A percentile compares a stretch with the other conserved stretches of the same genome.
Evolutionary conservation across 2,797 vertebrate species (phyloP).

Genomic region (Aythya fuligula): DNA sequence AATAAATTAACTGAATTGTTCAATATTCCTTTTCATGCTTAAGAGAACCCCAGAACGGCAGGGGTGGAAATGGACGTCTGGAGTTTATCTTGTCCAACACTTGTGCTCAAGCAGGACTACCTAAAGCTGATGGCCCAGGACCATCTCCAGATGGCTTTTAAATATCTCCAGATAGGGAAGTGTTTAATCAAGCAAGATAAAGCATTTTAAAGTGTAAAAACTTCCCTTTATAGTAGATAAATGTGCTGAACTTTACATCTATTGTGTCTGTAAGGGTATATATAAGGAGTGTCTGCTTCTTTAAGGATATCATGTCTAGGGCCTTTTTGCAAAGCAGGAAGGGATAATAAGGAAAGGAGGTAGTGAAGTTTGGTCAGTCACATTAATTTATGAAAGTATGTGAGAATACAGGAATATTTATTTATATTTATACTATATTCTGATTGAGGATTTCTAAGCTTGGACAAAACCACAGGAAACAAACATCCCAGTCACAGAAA

Average conservation of each 20-base stretch:
- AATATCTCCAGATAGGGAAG: background rate
- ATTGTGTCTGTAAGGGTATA: background rate
- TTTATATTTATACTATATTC: no score
- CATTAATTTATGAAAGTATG: background rate
- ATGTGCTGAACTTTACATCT: background rate
- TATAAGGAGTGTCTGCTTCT: background rate
- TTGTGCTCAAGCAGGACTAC: background rate
- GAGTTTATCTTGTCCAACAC: background rate
- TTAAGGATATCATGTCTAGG: background rate
- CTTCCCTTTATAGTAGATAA: background rate
- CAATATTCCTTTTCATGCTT: slow-evolving; percentile 22
- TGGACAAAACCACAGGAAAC: background rate
- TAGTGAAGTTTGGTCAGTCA: background rate
- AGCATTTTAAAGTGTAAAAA: background rate
- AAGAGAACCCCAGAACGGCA: background rate
- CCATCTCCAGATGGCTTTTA: background rate
- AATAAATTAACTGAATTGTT: slow-evolving; percentile 57
- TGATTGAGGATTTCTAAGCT: background rate
- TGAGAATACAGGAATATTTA: background rate
- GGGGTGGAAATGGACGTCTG: background rate
- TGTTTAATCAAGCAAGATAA: slow-evolving; percentile 7
- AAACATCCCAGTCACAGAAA: background rate
- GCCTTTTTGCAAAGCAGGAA: background rate
- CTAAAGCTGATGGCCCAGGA: background rate
- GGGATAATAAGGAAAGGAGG: background rate